Conservation (phyloP, 2,113 vertebrate species). For the Megaptera novaeangliae region DNA sequence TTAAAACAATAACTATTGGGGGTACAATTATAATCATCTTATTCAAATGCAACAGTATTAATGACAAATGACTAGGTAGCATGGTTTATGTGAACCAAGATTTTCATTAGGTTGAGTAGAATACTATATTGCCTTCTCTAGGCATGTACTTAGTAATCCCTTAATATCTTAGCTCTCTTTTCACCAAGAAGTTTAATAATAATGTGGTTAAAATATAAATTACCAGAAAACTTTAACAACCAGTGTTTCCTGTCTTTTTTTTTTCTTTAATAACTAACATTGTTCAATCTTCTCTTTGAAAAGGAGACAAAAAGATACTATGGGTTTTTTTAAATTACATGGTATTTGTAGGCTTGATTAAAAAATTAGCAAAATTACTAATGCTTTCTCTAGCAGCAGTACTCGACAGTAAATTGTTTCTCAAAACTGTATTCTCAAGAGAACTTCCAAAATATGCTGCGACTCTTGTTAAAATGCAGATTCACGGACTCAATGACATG, state of each 20-base stretch:
- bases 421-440: not conserved
- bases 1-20: not conserved
- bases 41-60: not conserved
- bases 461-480: not conserved
- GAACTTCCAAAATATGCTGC: not conserved
- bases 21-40: not conserved
- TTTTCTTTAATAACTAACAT: not conserved
- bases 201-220: not conserved
- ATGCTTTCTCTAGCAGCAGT: not conserved
- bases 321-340: not conserved
- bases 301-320: not conserved
- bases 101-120: not conserved
- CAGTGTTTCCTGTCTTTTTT: not conserved
- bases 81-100: not conserved
- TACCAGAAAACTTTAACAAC: not conserved
- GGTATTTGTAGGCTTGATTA: not conserved
- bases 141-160: not conserved
- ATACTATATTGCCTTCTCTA: not conserved
- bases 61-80: not conserved
- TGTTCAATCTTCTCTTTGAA: not conserved
- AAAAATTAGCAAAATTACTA: not conserved
- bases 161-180: not conserved
- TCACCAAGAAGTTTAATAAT: not conserved
- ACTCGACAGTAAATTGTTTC: not conserved
- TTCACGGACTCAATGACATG: not conserved